Percentiles rank a stretch among this genome's conserved stretches.
Evolutionary conservation across 2,888 invertebrate genomes (phyloP).

Genomic region (Scrobipalpa atriplicella): DNA sequence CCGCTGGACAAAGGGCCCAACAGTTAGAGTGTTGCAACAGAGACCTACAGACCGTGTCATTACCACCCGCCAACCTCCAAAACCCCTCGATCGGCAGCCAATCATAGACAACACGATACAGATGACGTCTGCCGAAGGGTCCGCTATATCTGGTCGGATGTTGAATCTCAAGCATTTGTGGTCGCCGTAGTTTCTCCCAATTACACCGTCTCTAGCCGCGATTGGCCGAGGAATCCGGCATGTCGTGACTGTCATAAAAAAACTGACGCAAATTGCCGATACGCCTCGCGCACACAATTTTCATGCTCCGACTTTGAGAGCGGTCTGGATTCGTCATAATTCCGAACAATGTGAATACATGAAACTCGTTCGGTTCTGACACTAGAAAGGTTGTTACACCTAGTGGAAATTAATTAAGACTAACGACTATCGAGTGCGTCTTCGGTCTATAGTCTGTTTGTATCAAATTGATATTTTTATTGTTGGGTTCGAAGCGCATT

Average conservation of each 20-base stretch:
- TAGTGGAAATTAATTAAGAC: conserved; percentile 63
- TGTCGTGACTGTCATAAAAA: conserved; percentile 81
- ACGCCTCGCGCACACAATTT: conserved; percentile 82
- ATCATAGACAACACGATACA: conserved; percentile 34
- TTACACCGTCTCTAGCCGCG: conserved; percentile 77
- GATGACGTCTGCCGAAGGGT: conserved; percentile 55
- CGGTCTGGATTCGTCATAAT: conserved; percentile 77
- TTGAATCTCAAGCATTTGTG: conserved; percentile 74
- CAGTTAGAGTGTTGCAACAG: conserved; percentile 65
- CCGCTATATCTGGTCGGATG: conserved; percentile 57
- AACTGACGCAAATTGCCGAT: conserved; percentile 82
- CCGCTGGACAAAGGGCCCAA: conserved; percentile 71
- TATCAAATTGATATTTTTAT: conserved; percentile 41
- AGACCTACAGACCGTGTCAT: conserved; percentile 64
- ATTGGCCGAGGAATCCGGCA: conserved; percentile 73
- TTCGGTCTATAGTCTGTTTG: conserved; percentile 24
- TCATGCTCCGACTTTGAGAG: conserved; percentile 76
- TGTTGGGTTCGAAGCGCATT: conserved; percentile 56
- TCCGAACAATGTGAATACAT: conserved; percentile 54
- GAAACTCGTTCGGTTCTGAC: conserved; percentile 46
- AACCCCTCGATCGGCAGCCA: conserved; percentile 43
- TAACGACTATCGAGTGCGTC: conserved; percentile 63
- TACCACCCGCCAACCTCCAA: conserved; percentile 57
- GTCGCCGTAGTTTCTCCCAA: conserved; percentile 80
- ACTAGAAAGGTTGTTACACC: conserved; percentile 33